Evolutionary conservation across 1,140 invertebrate genomes (phyloP).

Genomic region (Oedothorax gibbosus): DNA sequence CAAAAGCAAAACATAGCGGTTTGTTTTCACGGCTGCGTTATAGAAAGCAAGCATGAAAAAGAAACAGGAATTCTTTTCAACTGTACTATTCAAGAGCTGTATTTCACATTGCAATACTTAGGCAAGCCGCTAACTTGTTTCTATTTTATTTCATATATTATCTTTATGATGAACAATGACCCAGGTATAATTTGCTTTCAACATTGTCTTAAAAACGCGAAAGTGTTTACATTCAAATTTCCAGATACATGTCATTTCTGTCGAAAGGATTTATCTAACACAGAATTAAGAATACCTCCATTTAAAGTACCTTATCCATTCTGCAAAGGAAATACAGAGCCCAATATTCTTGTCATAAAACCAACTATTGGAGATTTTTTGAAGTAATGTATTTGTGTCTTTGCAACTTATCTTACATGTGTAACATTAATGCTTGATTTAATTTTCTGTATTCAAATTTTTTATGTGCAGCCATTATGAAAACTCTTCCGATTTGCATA

Average conservation of each 20-base stretch:
- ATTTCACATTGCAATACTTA: no score
- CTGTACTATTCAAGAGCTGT: no score
- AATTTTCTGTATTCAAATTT: background rate
- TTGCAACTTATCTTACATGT: conserved; percentile 40
- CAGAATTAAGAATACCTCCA: conserved; percentile 76
- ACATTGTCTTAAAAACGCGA: conserved; percentile 77
- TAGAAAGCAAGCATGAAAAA: no score
- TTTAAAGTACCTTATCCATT: conserved; percentile 85
- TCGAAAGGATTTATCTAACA: conserved; percentile 73
- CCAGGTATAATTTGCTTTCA: conserved; percentile 84
- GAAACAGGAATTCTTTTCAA: no score
- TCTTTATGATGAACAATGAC: conserved; percentile 68
- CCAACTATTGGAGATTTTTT: conserved; percentile 84
- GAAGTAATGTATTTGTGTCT: conserved; percentile 73
- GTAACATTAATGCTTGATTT: background rate
- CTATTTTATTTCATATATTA: no score
- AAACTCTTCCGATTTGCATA: conserved; percentile 83
- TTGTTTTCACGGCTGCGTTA: no score
- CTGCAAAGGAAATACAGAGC: conserved; percentile 78
- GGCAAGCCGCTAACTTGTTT: no score
- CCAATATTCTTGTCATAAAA: conserved; percentile 80
- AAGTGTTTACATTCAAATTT: conserved; percentile 81
- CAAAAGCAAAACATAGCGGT: no score
- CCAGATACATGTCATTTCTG: conserved; percentile 80
- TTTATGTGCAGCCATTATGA: conserved; percentile 77